Conservation (phyloP, 2,113 vertebrate species). For the Gymnorhina tibicen region DNA sequence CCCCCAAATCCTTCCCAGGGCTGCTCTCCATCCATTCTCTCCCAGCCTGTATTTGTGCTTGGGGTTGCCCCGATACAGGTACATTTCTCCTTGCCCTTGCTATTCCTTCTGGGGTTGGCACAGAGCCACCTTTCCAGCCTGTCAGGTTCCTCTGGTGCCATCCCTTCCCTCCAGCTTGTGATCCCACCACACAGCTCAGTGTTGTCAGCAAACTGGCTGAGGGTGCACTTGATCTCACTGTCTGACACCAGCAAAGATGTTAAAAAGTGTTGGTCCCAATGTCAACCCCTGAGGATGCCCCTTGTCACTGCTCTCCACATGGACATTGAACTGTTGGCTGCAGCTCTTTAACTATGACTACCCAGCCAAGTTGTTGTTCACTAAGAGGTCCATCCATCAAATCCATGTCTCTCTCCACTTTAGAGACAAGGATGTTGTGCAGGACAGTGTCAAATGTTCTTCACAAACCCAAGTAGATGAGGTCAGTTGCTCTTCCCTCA, state of each 20-base stretch:
- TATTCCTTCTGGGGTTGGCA: background rate
- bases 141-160: background rate
- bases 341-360: background rate
- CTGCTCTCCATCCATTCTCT: background rate
- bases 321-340: background rate
- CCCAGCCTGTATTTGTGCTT: background rate
- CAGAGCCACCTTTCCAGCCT: background rate
- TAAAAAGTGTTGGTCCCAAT: background rate
- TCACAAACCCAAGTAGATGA: background rate
- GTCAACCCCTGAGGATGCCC: background rate
- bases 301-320: background rate
- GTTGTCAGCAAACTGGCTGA: background rate
- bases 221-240: background rate
- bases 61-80: background rate
- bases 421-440: background rate
- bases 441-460: background rate
- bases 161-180: rapidly evolving
- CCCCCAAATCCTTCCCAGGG: background rate
- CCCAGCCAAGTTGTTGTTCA: background rate
- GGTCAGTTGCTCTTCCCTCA: background rate
- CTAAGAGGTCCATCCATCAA: background rate
- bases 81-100: background rate
- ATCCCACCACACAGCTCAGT: background rate
- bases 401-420: background rate
- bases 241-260: background rate